These are phyloP conservation scores for Zeugodacus cucurbitae DNA, from an alignment of 1,140 invertebrate genomes.

Conservation along the genomic window DNA sequence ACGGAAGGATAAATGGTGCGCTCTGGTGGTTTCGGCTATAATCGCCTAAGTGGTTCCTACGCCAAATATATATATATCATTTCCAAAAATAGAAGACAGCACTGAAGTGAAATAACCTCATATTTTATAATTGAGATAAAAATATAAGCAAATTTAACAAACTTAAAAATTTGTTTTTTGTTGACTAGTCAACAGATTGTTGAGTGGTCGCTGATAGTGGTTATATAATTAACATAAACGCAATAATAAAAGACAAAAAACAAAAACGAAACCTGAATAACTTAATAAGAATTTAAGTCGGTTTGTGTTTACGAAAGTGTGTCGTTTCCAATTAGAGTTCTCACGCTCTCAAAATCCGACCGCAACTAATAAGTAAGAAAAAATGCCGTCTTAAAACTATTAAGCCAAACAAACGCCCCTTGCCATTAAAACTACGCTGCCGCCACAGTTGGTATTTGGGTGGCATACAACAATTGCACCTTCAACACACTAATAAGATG, in stretches of 20 bases:
- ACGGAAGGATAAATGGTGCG: too few relatives aligned
- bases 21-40: too few relatives aligned
- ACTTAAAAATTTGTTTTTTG: too few relatives aligned
- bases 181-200: not conserved
- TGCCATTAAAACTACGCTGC: not conserved
- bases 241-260: not conserved
- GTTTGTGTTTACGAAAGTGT: not conserved
- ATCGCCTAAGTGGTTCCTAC: too few relatives aligned
- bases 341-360: not conserved
- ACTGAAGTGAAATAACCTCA: too few relatives aligned
- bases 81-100: too few relatives aligned
- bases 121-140: too few relatives aligned
- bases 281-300: not conserved
- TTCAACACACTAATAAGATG: not conserved
- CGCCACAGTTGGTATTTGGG: not conserved
- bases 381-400: not conserved
- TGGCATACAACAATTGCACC: slow-evolving; percentile 1
- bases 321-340: not conserved
- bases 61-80: too few relatives aligned
- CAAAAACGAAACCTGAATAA: not conserved
- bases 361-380: not conserved
- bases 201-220: not conserved
- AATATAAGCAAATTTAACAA: too few relatives aligned
- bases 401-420: not conserved
- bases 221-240: not conserved